These are phyloP conservation scores for Ophion obscuratus DNA, from an alignment of 2,888 invertebrate species.

Conservation along the genomic window DNA sequence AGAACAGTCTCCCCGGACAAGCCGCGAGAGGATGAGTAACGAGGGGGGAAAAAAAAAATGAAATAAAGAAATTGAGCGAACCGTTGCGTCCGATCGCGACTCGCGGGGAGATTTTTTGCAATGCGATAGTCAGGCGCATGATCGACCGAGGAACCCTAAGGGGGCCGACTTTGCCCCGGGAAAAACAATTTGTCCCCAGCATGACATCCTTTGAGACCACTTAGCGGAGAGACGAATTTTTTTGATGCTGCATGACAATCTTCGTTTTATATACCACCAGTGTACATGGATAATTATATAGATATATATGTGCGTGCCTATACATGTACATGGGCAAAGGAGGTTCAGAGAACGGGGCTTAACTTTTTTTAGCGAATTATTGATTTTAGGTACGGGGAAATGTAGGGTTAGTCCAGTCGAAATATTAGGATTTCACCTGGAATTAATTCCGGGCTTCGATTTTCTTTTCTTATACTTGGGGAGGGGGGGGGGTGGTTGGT, in stretches of 20 bases:
- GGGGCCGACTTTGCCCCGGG: conserved; percentile 50
- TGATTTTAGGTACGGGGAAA: too few relatives aligned
- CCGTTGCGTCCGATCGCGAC: conserved; percentile 15
- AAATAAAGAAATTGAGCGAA: conserved; percentile 19
- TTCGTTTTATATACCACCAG: conserved; percentile 1
- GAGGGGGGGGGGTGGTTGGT: too few relatives aligned
- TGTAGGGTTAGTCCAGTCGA: too few relatives aligned
- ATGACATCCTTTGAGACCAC: conserved; percentile 80
- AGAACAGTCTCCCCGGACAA: conserved; percentile 9
- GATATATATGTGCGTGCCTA: conserved; percentile 16
- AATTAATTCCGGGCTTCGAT: too few relatives aligned
- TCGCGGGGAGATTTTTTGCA: conserved; percentile 31
- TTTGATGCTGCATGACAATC: conserved; percentile 68
- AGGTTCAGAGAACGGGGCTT: too few relatives aligned
- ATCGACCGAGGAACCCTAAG: conserved; percentile 39
- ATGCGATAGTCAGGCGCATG: not conserved
- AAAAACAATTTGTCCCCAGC: conserved; percentile 80
- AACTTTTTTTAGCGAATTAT: too few relatives aligned
- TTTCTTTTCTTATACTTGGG: too few relatives aligned
- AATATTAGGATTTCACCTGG: too few relatives aligned
- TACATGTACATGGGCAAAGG: not conserved
- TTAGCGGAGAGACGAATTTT: conserved; percentile 75
- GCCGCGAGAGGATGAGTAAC: not conserved
- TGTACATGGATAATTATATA: not conserved
- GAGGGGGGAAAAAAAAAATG: not conserved